Percentiles rank a stretch among this genome's conserved stretches.
Conservation (phyloP, 2,888 invertebrate genomes). For the Hirtodrosophila histrioides region DNA sequence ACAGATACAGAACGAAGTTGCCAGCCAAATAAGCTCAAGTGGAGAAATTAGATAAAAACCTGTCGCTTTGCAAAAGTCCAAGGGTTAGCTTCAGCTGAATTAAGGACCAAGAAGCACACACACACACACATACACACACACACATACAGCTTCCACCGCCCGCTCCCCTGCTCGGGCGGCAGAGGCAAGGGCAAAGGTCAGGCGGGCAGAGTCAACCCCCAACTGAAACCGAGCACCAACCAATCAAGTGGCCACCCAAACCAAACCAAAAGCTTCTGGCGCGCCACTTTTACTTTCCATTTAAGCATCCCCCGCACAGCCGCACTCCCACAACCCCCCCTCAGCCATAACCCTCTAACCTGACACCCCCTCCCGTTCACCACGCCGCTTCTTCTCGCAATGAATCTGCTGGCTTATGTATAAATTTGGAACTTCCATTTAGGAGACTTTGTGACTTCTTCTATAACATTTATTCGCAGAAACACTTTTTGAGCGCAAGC, state of each 20-base stretch:
- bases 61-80: constrained; percentile 48
- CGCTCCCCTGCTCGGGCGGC: not conserved
- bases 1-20: constrained; percentile 27
- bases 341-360: no score
- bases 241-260: constrained; percentile 78
- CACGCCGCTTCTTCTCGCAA: constrained; percentile 17
- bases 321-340: not conserved
- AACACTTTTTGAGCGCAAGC: constrained; percentile 83
- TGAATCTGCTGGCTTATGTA: constrained; percentile 38
- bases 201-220: constrained; percentile 52
- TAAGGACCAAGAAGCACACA: constrained; percentile 37
- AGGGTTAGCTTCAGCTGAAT: constrained; percentile 64
- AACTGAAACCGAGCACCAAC: constrained; percentile 65
- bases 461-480: constrained; percentile 67
- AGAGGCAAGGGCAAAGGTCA: constrained; percentile 42
- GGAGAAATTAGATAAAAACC: constrained; percentile 80
- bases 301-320: constrained; percentile 33
- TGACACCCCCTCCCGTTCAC: not conserved
- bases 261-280: constrained; percentile 73
- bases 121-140: constrained; percentile 12
- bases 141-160: constrained; percentile 35
- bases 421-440: constrained; percentile 29
- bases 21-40: constrained; percentile 62
- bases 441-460: constrained; percentile 43
- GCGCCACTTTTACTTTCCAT: constrained; percentile 76